phyloP scores from a whole-genome alignment of 2,113 vertebrate genomes.

The Cynopterus brachyotis region DNA sequence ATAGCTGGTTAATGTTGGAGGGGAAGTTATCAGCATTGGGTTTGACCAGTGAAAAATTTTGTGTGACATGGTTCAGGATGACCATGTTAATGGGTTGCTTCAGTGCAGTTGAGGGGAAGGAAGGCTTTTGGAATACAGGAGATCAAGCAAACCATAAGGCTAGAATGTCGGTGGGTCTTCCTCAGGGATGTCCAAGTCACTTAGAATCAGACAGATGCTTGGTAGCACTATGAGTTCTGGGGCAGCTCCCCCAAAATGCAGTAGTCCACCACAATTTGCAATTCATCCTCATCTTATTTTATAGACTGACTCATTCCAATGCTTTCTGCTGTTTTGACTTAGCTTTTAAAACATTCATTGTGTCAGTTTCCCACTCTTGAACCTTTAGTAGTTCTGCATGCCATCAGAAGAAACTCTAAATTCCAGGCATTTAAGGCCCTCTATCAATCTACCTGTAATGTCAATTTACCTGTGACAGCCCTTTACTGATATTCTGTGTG shows the following conservation, averaged over 20 bases:
- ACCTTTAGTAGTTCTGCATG: background rate
- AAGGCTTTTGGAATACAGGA: background rate
- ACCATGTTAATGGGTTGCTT: background rate
- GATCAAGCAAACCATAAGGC: background rate
- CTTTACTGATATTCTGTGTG: background rate
- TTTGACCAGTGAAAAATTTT: background rate
- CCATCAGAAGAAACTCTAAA: background rate
- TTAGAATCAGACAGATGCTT: background rate
- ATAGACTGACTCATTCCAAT: background rate
- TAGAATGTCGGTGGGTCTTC: background rate
- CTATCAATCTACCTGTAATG: background rate
- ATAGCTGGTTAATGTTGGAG: background rate
- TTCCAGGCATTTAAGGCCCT: background rate
- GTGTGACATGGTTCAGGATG: background rate
- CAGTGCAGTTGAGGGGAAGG: background rate
- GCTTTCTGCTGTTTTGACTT: background rate
- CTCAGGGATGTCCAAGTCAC: background rate
- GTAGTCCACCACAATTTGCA: background rate
- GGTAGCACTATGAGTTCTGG: background rate
- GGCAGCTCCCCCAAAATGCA: background rate
- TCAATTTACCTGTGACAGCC: too few species aligned
- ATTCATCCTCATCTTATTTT: background rate
- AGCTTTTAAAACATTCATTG: background rate
- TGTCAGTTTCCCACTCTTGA: background rate
- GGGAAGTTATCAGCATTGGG: background rate